phyloP scores from a whole-genome alignment of 1,140 invertebrate species.

The Neotoxoptera formosana region DNA sequence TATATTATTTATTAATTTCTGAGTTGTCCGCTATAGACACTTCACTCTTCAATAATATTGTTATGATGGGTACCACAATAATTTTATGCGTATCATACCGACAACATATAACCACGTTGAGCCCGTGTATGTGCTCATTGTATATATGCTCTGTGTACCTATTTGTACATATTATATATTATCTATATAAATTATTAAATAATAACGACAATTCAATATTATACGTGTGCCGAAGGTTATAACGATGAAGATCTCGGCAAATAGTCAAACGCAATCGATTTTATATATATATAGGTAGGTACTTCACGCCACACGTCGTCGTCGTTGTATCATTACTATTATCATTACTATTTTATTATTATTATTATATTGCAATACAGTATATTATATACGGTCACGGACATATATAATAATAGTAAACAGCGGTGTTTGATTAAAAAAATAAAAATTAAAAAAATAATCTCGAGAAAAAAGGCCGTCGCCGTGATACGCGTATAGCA shows the following conservation, averaged over 20 bases:
- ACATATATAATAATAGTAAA: not conserved
- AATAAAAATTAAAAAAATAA: not conserved
- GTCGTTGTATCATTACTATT: not conserved
- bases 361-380: not conserved
- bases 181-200: not conserved
- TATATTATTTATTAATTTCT: not conserved
- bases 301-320: not conserved
- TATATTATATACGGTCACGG: not conserved
- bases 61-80: not conserved
- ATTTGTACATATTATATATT: too few relatives aligned
- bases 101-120: not conserved
- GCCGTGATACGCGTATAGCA: not conserved
- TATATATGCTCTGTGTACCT: not conserved
- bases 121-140: not conserved
- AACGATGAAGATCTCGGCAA: not conserved
- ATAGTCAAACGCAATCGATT: slow-evolving; percentile 1
- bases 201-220: not conserved
- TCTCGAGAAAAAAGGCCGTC: not conserved
- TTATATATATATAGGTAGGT: not conserved
- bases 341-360: not conserved
- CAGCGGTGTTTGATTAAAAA: not conserved
- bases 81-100: not conserved
- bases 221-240: not conserved
- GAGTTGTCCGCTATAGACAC: not conserved
- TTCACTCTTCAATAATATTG: not conserved